Percentiles rank a stretch among this genome's conserved stretches.
Conservation (phyloP, 2,888 invertebrate species). For the Neria commutata region DNA sequence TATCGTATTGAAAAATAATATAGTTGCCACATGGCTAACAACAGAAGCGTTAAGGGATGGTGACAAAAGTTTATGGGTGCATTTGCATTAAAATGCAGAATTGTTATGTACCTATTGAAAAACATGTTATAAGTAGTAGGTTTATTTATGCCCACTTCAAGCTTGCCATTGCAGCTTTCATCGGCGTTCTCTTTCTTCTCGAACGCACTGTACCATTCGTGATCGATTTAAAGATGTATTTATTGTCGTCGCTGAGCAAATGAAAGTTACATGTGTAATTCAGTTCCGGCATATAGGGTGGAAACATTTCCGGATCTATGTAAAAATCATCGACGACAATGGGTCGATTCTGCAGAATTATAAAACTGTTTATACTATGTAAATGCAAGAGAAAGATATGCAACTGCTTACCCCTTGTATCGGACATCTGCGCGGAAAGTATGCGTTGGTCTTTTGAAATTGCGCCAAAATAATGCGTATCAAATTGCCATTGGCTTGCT, state of each 20-base stretch:
- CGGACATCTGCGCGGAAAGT: conserved; percentile 14
- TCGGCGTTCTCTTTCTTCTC: too few species aligned
- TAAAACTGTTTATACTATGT: not conserved
- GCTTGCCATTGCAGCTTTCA: too few species aligned
- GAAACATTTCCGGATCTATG: conserved; percentile 8
- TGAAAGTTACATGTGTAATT: not conserved
- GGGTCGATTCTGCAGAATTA: not conserved
- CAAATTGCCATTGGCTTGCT: not conserved
- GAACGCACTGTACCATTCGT: too few species aligned
- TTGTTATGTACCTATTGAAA: too few species aligned
- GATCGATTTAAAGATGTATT: too few species aligned
- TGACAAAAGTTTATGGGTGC: too few species aligned
- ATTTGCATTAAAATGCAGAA: too few species aligned
- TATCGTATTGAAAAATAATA: too few species aligned
- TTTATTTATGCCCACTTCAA: too few species aligned
- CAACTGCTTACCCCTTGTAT: conserved; percentile 3
- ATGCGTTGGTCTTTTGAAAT: not conserved
- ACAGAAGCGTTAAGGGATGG: too few species aligned
- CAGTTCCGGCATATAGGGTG: conserved; percentile 1
- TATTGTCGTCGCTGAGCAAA: not conserved
- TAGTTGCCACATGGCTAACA: too few species aligned
- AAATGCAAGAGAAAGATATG: not conserved
- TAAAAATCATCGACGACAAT: not conserved
- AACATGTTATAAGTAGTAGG: too few species aligned
- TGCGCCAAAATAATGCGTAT: conserved; percentile 1